Evolutionary conservation across 2,888 invertebrate species (phyloP), one percentile per base, ranked within the genome.

Genomic region (Camptogramma bilineatum): DNA sequence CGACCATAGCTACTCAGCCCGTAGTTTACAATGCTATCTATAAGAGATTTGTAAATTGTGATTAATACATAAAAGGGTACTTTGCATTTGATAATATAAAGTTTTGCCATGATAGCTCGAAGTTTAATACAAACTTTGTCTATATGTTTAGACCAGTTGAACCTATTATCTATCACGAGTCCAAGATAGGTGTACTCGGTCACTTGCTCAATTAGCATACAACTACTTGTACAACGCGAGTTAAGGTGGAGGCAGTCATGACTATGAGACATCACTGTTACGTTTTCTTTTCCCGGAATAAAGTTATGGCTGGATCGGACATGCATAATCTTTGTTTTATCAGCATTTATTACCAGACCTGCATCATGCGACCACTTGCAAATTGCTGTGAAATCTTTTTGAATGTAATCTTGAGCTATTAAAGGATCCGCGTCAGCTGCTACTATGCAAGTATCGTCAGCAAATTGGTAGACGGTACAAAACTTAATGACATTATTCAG

Each of bases 341-440:
- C 52, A 17, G 59, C 59, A 18, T 57, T 57, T 24, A 52, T 13
- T 21, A 63, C 62, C 46, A 52, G 52, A 0, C 57, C 53, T 16
- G 48, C 28, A 16, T 63, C 53, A 51, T 54, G 54, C 1, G 59
- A 59, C 58, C 63, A 63, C 17, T 52, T 59, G 16, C 44, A 52
- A 10, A 59, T 52, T 8, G 50, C 44, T 0, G 28, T 46, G 16
- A 59, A 59, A 9, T 59, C 52, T 1, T 9, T 28, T 52, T 59
- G 42, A 21, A 44, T 21, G 8, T 1, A 18, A 16, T 47, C 34
- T 21, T 56, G 55, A 0, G 55, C 55, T 7, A 34, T 2, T 13
- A 2, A 10, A 9, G 13, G 3, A 47, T 56, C 1, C 31, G 24
- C 19, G 34, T 47, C 9, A 31, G 47, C 46, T 18, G 46, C 18